Evolutionary conservation across 2,113 vertebrate species (phyloP), one percentile per base, ranked within the genome.

Genomic region (Muscicapa adusta): DNA sequence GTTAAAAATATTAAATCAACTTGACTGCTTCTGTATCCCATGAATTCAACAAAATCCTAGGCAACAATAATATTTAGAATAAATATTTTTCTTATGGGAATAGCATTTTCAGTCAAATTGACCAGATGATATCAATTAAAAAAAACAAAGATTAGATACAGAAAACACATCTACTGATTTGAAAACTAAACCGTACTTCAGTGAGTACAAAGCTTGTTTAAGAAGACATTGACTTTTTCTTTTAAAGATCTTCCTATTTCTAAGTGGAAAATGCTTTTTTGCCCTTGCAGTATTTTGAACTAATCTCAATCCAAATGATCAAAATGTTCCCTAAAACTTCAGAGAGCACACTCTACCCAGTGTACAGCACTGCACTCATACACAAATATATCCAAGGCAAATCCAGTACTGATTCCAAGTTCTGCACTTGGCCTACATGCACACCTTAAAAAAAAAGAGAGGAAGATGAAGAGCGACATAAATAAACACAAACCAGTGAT

Each of bases 31-130:
- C 93, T 91, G 86, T 92, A 87, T 91, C 54, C 93, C 54, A 67
- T 72, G 65, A 93, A 96, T 94, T 96, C 91, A 96, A 63, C 70
- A 91, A 92, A 73, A 97, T 88, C 90, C 95, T 95, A 97, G 94
- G 95, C 93, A 97, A 96, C 95, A 89, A 92, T 78, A 97, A 96
- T 96, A 96, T 94, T 96, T 95, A 97, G 86, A 96, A 95, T 91
- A 95, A 96, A 95, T 88, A 94, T 91, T 92, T 95, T 89, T 91
- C 91, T 83, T 94, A 95, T 73, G 84, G 90, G 91, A 89, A 93
- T 91, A 95, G 61, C 68, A 66, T 81, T 95, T 95, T 92, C 57
- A 63, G 58, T 95, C 80, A 96, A 96, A 95, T 53, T 85, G 77
- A 88, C 84, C 93, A 97, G 88, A 97, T 91, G 84, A 94, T 91